Evolutionary conservation across 2,888 invertebrate species (phyloP).

Genomic region (Drosophila demipolita): DNA sequence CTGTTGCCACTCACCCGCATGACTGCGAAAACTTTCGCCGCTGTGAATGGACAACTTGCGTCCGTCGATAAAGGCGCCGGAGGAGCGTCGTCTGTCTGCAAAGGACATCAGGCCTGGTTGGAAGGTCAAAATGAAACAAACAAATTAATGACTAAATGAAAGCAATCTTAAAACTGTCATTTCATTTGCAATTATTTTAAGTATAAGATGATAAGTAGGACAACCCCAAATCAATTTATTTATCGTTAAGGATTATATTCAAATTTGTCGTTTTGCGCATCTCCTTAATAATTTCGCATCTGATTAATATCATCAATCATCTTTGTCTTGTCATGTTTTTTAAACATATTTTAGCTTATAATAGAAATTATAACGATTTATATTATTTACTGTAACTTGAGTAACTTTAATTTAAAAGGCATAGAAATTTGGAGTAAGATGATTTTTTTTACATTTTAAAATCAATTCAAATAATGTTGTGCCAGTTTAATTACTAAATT

Average conservation of each 20-base stretch:
- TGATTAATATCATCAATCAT: background rate
- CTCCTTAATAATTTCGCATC: no score
- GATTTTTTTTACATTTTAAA: background rate
- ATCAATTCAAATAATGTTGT: background rate
- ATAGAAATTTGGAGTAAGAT: background rate
- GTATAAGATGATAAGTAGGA: background rate
- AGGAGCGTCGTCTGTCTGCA: conserved; percentile 84
- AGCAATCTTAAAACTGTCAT: background rate
- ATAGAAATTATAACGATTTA: background rate
- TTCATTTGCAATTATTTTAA: background rate
- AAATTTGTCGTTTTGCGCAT: no score
- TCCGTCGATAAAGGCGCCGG: conserved; percentile 84
- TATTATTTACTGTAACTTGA: background rate
- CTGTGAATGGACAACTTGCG: conserved; percentile 85
- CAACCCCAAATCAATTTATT: background rate
- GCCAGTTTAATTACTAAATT: background rate
- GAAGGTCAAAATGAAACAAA: conserved; percentile 16
- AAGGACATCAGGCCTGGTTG: conserved; percentile 84
- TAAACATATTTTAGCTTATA: background rate
- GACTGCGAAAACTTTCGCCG: conserved; percentile 84
- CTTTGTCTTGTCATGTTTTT: background rate
- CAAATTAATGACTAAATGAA: conserved; percentile 25
- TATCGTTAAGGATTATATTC: background rate
- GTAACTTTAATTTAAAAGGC: background rate
- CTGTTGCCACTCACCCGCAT: conserved; percentile 79